Conservation (phyloP, 2,113 vertebrate genomes). For the Pholis gunnellus region DNA sequence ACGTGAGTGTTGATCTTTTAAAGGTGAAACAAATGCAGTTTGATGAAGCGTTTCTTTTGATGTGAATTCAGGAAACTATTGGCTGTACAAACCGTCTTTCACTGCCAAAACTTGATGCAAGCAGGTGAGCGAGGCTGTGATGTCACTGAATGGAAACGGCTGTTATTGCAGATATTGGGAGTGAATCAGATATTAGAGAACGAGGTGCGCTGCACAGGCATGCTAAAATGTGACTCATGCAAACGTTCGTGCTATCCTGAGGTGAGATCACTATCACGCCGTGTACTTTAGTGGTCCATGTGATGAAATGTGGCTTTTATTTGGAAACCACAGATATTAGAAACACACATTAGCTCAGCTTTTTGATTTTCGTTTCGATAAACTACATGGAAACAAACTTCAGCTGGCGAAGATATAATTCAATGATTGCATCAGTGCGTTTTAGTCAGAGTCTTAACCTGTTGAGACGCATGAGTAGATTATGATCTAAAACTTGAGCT, state of each 20-base stretch:
- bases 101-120: slow-evolving; percentile 55
- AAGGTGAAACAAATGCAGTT: background rate
- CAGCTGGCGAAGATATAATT: background rate
- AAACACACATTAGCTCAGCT: slow-evolving; percentile 4
- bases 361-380: background rate
- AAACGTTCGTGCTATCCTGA: background rate
- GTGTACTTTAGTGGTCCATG: slow-evolving; percentile 30
- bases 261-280: slow-evolving; percentile 53
- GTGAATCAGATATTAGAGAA: slow-evolving; percentile 53
- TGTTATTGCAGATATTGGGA: slow-evolving; percentile 33
- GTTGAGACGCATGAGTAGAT: slow-evolving; percentile 44
- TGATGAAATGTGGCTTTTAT: slow-evolving; percentile 12
- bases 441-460: slow-evolving; percentile 34
- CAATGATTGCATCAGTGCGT: background rate
- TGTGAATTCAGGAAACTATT: slow-evolving; percentile 32
- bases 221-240: slow-evolving; percentile 44
- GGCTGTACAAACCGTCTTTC: slow-evolving; percentile 22
- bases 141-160: slow-evolving; percentile 47
- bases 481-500: slow-evolving; percentile 11
- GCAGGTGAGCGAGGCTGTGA: slow-evolving; percentile 49
- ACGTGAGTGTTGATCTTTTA: slow-evolving; percentile 1
- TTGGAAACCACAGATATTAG: background rate
- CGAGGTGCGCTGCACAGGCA: slow-evolving; percentile 46
- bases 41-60: slow-evolving; percentile 28
- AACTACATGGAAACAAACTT: background rate